Evolutionary conservation across 1,140 invertebrate species (phyloP), one percentile per base, ranked within the genome.

Genomic region (Calosoma granatense): DNA sequence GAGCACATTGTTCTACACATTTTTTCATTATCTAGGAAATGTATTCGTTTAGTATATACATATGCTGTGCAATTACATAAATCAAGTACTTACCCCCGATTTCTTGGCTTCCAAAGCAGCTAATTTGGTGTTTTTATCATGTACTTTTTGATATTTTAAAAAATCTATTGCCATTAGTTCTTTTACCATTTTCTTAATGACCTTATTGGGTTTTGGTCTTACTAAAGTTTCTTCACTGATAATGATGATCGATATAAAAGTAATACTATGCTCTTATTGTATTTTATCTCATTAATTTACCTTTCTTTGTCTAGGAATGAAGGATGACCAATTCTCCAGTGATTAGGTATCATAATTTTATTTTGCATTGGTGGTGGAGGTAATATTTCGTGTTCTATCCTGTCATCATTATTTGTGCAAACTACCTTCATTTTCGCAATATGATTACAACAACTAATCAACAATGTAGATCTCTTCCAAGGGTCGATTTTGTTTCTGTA

Each of bases 401-500:
- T 53, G 53, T 67, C 56, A 17, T 61, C 47, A 61, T 68, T 65
- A 51, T 54, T 52, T 22, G 68, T 51, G 22, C n/a, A n/a, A n/a
- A n/a, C n/a, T n/a, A n/a, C n/a, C n/a, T 61, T 62, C 6, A 71
- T 60, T 20, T 53, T 60, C 0, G 69, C 68, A 3, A 74, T 57
- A 56, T 70, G 67, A 60, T 76, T 73, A 58, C 73, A 75, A 62
- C 74, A 76, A 11, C 67, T 67, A 20, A 75, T 59, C 20, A 75
- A 55, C 1, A 76, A 57, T 39, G 64, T 65, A 19, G 68, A 66
- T 53, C 68, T 60, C 59, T 70, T 64, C 67, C 68, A 72, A 53
- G 59, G 57, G n/a, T 59, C 56, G 3, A 51, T 26, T 23, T 21
- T 51, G 20, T 54, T 23, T 41, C n/a, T 39, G n/a, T 12, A 9